Evolutionary conservation across 1,140 invertebrate genomes (phyloP).

Genomic region (Panulirus ornatus): DNA sequence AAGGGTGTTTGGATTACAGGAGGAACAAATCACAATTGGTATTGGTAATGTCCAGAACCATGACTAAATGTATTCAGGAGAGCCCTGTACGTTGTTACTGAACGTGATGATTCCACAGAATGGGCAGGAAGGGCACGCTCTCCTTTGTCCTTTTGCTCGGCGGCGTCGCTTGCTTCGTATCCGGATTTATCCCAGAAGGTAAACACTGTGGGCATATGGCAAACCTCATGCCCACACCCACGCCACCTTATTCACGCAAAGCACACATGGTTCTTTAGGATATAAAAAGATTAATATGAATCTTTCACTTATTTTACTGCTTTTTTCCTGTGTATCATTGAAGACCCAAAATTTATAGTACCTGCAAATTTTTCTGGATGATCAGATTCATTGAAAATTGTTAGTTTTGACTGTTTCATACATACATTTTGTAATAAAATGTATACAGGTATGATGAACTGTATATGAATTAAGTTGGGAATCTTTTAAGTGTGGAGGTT

Average conservation of each 20-base stretch:
- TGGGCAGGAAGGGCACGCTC: conserved; percentile 72
- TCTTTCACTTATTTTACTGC: background rate
- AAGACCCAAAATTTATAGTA: background rate
- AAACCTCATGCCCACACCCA: conserved; percentile 17
- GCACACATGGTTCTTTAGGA: background rate
- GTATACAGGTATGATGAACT: no score
- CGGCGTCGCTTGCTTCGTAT: conserved; percentile 67
- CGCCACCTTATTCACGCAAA: conserved; percentile 17
- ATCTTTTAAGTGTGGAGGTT: no score
- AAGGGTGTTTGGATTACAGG: background rate
- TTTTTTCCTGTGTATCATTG: background rate
- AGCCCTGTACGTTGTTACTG: conserved; percentile 68
- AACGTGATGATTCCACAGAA: conserved; percentile 71
- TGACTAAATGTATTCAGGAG: conserved; percentile 30
- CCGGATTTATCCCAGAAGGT: conserved; percentile 72
- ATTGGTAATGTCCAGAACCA: background rate
- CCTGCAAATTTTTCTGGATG: background rate
- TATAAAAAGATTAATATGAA: background rate
- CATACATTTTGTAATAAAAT: no score
- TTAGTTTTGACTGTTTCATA: no score
- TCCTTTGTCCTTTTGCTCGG: conserved; percentile 72
- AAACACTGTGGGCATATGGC: conserved; percentile 49
- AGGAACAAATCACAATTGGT: background rate
- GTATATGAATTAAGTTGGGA: no score
- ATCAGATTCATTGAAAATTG: no score